Conservation (phyloP, 1,140 invertebrate genomes). For the Hypsibius dujardini region DNA sequence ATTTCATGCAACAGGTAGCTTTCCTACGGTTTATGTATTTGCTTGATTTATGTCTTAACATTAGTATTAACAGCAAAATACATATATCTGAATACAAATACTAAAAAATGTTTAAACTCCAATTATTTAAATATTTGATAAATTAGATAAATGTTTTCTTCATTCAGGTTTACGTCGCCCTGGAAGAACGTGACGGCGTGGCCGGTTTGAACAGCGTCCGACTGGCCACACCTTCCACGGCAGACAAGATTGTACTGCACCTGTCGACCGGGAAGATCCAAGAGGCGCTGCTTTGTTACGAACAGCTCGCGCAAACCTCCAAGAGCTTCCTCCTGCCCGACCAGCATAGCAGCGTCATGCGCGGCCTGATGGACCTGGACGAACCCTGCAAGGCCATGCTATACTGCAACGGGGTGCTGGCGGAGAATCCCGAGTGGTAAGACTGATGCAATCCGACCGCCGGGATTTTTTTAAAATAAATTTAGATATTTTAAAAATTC, state of each 20-base stretch:
- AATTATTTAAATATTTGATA: slow-evolving; percentile 20
- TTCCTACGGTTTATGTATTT: slow-evolving; percentile 36
- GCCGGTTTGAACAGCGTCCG: slow-evolving; percentile 37
- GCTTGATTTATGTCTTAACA: too few relatives aligned
- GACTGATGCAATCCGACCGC: too few relatives aligned
- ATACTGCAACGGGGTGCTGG: slow-evolving; percentile 34
- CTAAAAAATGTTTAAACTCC: slow-evolving; percentile 19
- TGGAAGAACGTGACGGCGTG: slow-evolving; percentile 44
- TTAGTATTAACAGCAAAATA: neutral
- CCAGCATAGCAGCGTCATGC: slow-evolving; percentile 35
- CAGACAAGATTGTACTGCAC: slow-evolving; percentile 38
- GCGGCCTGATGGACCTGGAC: slow-evolving; percentile 38
- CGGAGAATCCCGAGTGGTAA: slow-evolving; percentile 32
- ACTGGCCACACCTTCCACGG: slow-evolving; percentile 33
- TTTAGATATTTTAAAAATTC: too few relatives aligned
- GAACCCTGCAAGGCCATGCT: slow-evolving; percentile 35
- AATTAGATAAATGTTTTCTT: slow-evolving; percentile 22
- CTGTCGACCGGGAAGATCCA: slow-evolving; percentile 37
- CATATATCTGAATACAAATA: slow-evolving; percentile 13
- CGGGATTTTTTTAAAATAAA: too few relatives aligned
- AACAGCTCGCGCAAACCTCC: slow-evolving; percentile 31
- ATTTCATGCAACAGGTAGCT: slow-evolving; percentile 33
- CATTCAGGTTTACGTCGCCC: slow-evolving; percentile 39
- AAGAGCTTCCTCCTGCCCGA: slow-evolving; percentile 30
- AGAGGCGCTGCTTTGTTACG: slow-evolving; percentile 41